phyloP scores from a whole-genome alignment of 2,888 invertebrate species.

The Scaptomyza reducta region DNA sequence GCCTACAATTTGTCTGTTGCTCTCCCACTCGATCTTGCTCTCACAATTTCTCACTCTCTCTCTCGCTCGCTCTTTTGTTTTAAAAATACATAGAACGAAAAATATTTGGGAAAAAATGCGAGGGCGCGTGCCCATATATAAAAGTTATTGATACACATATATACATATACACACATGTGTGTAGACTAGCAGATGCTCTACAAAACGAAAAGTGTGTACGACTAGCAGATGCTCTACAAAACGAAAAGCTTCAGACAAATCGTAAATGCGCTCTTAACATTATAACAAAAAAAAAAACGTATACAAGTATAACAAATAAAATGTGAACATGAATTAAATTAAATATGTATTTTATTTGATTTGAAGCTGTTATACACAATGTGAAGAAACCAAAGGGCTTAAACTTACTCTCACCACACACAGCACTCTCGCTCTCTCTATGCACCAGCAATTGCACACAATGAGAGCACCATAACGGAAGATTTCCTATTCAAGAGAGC shows the following conservation, averaged over 20 bases:
- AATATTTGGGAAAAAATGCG: conserved; percentile 36
- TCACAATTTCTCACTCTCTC: background rate
- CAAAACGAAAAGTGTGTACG: background rate
- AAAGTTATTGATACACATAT: conserved; percentile 19
- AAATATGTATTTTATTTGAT: background rate
- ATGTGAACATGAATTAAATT: background rate
- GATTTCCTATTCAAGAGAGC: too few species aligned
- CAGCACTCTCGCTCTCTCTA: background rate
- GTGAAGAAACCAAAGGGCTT: conserved; percentile 1
- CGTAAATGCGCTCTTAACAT: too few species aligned
- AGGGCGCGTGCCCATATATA: conserved; percentile 48
- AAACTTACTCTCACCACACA: background rate
- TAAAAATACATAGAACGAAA: conserved; percentile 49
- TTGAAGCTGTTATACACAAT: background rate
- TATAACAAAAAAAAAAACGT: too few species aligned
- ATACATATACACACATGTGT: too few species aligned
- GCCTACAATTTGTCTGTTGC: background rate
- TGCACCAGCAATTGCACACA: too few species aligned
- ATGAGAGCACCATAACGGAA: too few species aligned
- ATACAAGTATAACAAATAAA: background rate
- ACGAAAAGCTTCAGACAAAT: too few species aligned
- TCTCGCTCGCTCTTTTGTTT: conserved; percentile 16
- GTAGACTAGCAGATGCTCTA: conserved; percentile 17
- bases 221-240: conserved; percentile 20
- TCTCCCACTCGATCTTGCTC: background rate